These are phyloP conservation scores for Sarcophaga variegata DNA, from an alignment of 2,888 invertebrate species.

Conservation along the genomic window DNA sequence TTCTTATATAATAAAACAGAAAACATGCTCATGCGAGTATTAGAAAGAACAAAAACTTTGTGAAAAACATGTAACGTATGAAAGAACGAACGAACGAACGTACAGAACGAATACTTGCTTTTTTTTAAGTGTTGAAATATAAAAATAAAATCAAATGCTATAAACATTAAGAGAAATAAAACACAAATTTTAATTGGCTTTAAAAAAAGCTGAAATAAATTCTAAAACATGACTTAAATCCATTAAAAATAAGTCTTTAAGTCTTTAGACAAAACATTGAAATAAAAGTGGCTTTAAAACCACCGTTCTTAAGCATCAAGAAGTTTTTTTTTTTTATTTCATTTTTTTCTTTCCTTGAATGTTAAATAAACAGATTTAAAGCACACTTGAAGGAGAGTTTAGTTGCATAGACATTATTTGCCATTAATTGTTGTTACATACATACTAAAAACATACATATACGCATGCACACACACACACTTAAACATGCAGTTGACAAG, in stretches of 20 bases:
- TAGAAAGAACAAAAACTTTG: background rate
- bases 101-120: background rate
- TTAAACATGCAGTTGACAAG: conserved; percentile 30
- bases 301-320: background rate
- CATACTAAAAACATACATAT: too few species aligned
- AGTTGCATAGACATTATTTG: too few species aligned
- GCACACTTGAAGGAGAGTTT: too few species aligned
- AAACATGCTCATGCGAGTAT: background rate
- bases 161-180: background rate
- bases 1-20: too few species aligned
- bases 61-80: too few species aligned
- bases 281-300: background rate
- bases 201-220: conserved; percentile 33
- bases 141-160: background rate
- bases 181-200: conserved; percentile 44
- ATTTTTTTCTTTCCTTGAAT: background rate
- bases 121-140: background rate
- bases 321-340: too few species aligned
- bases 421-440: too few species aligned
- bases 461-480: too few species aligned
- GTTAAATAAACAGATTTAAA: too few species aligned
- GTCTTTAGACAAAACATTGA: background rate
- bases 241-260: conserved; percentile 1
- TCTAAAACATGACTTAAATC: conserved; percentile 6
- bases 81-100: too few species aligned